A percentile compares a stretch with the other conserved stretches of the same genome.
These are phyloP conservation scores for Phytoseiulus persimilis DNA, from an alignment of 2,888 invertebrate species.

Conservation along the genomic window DNA sequence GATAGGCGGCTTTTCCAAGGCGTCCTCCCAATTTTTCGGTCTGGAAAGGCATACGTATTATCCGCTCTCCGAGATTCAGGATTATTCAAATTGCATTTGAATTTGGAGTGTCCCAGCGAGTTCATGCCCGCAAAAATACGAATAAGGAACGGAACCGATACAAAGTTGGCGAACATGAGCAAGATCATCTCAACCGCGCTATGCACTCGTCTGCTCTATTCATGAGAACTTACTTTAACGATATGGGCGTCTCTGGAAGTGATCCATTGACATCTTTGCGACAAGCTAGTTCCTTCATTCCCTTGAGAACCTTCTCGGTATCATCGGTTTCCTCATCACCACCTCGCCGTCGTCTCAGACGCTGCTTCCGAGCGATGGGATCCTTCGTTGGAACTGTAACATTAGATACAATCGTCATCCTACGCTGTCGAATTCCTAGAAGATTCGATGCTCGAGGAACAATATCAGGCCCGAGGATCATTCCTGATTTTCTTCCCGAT, in stretches of 20 bases:
- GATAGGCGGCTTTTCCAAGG: conserved; percentile 82
- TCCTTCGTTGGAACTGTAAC: conserved; percentile 62
- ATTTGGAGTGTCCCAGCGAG: no score
- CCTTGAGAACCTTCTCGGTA: conserved; percentile 76
- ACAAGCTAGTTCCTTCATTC: conserved; percentile 75
- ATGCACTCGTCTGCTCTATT: no score
- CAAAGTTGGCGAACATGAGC: no score
- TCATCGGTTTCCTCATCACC: conserved; percentile 65
- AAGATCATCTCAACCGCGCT: no score
- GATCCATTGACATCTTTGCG: conserved; percentile 58
- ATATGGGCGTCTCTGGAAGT: conserved; percentile 8
- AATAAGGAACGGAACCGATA: no score
- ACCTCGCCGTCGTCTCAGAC: conserved; percentile 67
- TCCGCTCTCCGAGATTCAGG: not conserved
- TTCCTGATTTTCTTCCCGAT: no score
- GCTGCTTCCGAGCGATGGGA: conserved; percentile 86
- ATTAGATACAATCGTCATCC: conserved; percentile 25
- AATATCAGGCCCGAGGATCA: no score
- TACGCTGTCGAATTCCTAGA: no score
- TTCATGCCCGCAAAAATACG: no score
- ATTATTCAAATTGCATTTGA: not conserved
- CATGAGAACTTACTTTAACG: conserved; percentile 23
- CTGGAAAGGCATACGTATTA: conserved; percentile 52
- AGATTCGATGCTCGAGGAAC: no score
- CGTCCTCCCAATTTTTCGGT: conserved; percentile 92